Evolutionary conservation across 2,113 vertebrate species (phyloP).

Genomic region (Ceuthmochares aereus): DNA sequence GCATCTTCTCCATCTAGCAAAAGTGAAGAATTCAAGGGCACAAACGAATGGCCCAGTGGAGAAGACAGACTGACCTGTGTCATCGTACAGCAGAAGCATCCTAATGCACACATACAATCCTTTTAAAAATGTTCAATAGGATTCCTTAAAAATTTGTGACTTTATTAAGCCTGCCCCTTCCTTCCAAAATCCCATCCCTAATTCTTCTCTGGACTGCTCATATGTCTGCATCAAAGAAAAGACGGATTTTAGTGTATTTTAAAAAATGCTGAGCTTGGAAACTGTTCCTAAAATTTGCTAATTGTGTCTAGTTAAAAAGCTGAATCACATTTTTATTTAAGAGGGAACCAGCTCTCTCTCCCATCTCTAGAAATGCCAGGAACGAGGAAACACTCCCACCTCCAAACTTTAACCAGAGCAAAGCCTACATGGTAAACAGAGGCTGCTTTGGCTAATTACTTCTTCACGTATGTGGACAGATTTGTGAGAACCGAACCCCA

Average conservation of each 20-base stretch:
- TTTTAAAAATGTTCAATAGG: not conserved
- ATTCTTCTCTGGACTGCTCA: not conserved
- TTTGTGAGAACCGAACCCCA: not conserved
- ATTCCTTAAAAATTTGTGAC: not conserved
- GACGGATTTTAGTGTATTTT: constrained; percentile 3
- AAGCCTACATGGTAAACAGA: not conserved
- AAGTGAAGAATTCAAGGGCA: not conserved
- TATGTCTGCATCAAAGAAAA: constrained; percentile 42
- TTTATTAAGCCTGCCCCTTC: not conserved
- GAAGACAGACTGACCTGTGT: not conserved
- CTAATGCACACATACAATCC: not conserved
- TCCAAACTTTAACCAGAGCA: not conserved
- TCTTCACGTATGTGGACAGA: accelerated
- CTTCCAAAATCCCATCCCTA: not conserved
- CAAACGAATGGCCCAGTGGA: not conserved
- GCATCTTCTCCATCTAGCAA: not conserved
- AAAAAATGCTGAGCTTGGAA: constrained; percentile 41
- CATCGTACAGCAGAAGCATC: not conserved
- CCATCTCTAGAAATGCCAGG: not conserved
- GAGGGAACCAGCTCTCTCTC: not conserved
- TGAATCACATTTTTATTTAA: not conserved
- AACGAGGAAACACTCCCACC: not conserved
- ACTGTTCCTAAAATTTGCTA: constrained; percentile 5
- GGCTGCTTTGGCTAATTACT: not conserved
- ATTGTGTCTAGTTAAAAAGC: not conserved